Evolutionary conservation across 2,888 invertebrate species (phyloP).

Genomic region (Mesochorus sp.): DNA sequence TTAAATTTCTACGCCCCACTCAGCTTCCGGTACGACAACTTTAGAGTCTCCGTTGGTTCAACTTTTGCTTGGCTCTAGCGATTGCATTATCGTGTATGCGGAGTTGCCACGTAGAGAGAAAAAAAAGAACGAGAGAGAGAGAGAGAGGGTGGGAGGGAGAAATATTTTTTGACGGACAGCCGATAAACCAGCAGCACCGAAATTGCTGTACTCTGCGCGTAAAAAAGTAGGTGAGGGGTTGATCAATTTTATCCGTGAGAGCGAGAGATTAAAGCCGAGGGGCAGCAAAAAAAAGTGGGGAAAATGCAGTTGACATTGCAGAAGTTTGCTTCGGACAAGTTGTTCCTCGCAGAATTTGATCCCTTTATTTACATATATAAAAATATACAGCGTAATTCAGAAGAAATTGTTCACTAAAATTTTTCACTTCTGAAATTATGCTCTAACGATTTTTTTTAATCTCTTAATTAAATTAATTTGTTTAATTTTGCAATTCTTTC

Average conservation of each 20-base stretch:
- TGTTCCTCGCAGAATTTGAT: slow-evolving; percentile 10
- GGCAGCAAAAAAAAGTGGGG: background rate
- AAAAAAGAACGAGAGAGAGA: background rate
- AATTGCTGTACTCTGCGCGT: slow-evolving; percentile 10
- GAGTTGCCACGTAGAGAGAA: background rate
- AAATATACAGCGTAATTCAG: no score
- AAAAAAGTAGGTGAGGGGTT: background rate
- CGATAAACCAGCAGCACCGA: slow-evolving; percentile 39
- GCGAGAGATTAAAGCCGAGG: background rate
- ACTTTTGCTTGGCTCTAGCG: slow-evolving; percentile 10
- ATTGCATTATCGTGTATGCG: background rate
- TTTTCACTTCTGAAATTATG: no score
- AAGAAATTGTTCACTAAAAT: no score
- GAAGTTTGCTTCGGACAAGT: slow-evolving; percentile 11
- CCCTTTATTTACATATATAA: background rate
- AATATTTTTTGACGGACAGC: slow-evolving; percentile 52
- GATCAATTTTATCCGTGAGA: slow-evolving; percentile 30
- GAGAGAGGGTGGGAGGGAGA: background rate
- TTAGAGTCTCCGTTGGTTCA: slow-evolving; percentile 15
- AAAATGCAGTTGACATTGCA: background rate
- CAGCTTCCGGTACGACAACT: slow-evolving; percentile 35
- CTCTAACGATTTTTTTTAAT: no score
- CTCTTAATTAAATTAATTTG: no score
- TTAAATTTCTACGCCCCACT: slow-evolving; percentile 50
- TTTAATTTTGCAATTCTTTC: no score